A percentile compares a stretch with the other conserved stretches of the same genome.
phyloP scores from a whole-genome alignment of 2,888 invertebrate species.

The Lasioglossum malachurum region DNA sequence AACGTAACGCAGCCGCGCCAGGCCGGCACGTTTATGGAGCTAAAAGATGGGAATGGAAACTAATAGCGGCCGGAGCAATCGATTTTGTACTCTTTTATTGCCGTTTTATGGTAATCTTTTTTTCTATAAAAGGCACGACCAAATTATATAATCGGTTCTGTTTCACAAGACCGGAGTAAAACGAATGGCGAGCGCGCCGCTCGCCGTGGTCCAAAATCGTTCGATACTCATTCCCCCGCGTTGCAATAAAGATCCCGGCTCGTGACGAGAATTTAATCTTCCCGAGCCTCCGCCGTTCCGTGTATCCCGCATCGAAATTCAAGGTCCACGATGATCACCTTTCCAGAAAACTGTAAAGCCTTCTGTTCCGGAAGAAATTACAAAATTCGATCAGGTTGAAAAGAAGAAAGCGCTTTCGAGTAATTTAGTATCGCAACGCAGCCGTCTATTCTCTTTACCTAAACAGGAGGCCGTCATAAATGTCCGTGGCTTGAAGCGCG shows the following conservation, averaged over 20 bases:
- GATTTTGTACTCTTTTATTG: slow-evolving; percentile 12
- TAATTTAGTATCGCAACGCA: background rate
- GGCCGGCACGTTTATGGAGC: background rate
- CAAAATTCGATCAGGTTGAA: background rate
- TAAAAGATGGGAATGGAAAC: slow-evolving; percentile 7
- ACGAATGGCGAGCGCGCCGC: background rate
- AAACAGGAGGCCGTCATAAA: slow-evolving; percentile 1
- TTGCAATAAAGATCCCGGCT: slow-evolving; percentile 2
- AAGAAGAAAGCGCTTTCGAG: background rate
- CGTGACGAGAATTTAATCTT: slow-evolving; percentile 6
- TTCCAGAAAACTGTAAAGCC: background rate
- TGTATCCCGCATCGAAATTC: background rate
- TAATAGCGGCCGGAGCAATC: background rate
- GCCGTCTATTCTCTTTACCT: background rate
- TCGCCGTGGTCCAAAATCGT: background rate
- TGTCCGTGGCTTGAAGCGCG: background rate
- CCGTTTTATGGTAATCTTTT: slow-evolving; percentile 14
- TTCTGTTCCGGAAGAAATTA: background rate
- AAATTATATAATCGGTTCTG: slow-evolving; percentile 8
- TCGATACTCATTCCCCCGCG: background rate
- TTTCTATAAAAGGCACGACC: background rate
- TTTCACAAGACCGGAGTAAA: background rate
- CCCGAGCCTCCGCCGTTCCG: background rate
- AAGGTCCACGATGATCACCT: background rate
- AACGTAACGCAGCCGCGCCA: background rate